These are phyloP conservation scores for Gavia stellata DNA, from an alignment of 2,113 vertebrate genomes.

Conservation along the genomic window DNA sequence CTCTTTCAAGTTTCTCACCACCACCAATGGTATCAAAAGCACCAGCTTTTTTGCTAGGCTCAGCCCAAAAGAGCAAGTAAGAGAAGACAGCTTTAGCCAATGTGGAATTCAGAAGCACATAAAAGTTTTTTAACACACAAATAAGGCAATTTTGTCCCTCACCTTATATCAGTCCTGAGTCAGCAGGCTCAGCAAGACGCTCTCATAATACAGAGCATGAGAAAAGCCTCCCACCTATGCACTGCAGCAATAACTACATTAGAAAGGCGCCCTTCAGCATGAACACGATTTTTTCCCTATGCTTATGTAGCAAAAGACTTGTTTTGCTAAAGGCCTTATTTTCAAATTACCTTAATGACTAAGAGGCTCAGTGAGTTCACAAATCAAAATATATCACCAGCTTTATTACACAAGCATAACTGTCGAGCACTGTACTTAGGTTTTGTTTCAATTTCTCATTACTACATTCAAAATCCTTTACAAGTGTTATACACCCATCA, in stretches of 20 bases:
- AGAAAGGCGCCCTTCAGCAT: neutral
- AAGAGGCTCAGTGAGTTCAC: neutral
- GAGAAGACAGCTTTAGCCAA: neutral
- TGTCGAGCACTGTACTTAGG: neutral
- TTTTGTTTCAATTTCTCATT: constrained; percentile 13
- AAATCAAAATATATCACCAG: constrained; percentile 21
- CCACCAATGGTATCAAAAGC: neutral
- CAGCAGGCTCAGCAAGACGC: neutral
- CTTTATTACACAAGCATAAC: neutral
- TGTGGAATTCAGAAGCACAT: neutral
- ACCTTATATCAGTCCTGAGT: neutral
- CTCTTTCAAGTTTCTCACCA: neutral
- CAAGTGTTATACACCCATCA: neutral
- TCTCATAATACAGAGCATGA: neutral
- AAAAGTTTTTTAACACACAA: neutral
- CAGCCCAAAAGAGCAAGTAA: neutral
- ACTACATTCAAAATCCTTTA: neutral
- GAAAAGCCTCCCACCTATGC: neutral
- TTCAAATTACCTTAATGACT: neutral
- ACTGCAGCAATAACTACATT: neutral
- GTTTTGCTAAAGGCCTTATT: neutral
- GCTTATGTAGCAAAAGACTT: neutral
- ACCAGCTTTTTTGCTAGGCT: neutral
- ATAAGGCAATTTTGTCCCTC: neutral
- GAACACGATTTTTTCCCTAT: neutral